Evolutionary conservation across 2,113 vertebrate genomes (phyloP).

Genomic region (Cacatua alba): DNA sequence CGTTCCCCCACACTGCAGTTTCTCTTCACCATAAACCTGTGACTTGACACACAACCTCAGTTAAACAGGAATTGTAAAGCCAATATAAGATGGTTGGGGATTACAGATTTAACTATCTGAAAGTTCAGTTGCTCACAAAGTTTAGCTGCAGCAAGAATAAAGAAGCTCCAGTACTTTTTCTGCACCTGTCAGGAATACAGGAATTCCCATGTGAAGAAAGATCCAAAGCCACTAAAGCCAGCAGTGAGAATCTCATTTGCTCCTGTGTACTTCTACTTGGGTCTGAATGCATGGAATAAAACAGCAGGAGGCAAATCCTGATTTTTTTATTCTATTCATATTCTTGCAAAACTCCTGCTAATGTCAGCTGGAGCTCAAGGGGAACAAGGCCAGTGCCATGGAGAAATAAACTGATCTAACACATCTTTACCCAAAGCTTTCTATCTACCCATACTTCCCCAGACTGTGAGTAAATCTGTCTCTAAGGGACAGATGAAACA

Average conservation of each 20-base stretch:
- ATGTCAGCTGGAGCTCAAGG: not conserved
- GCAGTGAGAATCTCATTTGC: not conserved
- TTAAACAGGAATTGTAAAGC: constrained; percentile 45
- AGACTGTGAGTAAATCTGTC: not conserved
- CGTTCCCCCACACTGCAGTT: not conserved
- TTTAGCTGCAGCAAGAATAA: not conserved
- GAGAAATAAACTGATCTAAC: not conserved
- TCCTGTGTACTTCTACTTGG: not conserved
- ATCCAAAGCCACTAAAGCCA: not conserved
- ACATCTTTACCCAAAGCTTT: not conserved
- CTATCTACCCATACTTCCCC: not conserved
- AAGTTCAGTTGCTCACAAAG: not conserved
- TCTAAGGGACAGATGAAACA: not conserved
- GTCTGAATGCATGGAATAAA: not conserved
- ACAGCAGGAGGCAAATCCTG: not conserved
- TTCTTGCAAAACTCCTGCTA: not conserved
- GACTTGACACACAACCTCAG: constrained; percentile 43
- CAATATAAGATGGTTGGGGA: accelerated
- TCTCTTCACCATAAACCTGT: constrained; percentile 53
- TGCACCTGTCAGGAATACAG: not conserved
- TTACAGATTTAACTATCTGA: not conserved
- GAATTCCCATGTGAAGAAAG: not conserved
- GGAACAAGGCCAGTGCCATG: not conserved
- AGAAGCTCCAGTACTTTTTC: not conserved
- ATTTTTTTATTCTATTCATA: not conserved